Evolutionary conservation across 2,888 invertebrate species (phyloP).

Genomic region (Phortica okadai): DNA sequence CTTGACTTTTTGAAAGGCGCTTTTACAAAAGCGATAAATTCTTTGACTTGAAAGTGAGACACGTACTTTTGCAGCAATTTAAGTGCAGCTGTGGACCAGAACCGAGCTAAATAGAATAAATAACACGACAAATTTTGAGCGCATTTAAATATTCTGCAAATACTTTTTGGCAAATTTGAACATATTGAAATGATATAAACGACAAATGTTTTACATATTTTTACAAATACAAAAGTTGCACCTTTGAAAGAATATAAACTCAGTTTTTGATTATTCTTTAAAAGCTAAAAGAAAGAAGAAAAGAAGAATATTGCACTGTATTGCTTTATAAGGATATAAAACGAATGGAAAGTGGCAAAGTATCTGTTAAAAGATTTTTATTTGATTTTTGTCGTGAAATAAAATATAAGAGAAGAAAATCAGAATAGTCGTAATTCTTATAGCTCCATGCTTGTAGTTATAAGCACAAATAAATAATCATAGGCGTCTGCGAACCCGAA

Average conservation of each 20-base stretch:
- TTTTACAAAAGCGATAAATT: constrained; percentile 36
- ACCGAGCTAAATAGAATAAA: neutral
- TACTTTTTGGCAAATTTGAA: constrained; percentile 41
- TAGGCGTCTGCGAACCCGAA: no score
- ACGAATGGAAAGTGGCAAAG: no score
- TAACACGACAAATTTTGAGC: neutral
- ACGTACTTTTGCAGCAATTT: constrained; percentile 37
- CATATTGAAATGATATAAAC: constrained; percentile 56
- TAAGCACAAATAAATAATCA: no score
- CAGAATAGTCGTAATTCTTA: no score
- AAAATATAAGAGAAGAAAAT: no score
- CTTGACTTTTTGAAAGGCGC: constrained; percentile 47
- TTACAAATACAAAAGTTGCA: neutral
- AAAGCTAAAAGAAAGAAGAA: no score
- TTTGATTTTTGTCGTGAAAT: no score
- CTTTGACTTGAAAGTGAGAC: constrained; percentile 34
- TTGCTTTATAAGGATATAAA: no score
- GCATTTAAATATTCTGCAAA: constrained; percentile 22
- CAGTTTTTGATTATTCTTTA: no score
- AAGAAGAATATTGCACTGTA: no score
- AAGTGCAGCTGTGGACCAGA: constrained; percentile 38
- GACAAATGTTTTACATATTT: constrained; percentile 18
- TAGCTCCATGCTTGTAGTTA: no score
- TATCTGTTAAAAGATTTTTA: no score
- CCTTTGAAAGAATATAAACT: neutral